Conservation (phyloP, 2,888 invertebrate species). For the Sminthurides aquaticus region DNA sequence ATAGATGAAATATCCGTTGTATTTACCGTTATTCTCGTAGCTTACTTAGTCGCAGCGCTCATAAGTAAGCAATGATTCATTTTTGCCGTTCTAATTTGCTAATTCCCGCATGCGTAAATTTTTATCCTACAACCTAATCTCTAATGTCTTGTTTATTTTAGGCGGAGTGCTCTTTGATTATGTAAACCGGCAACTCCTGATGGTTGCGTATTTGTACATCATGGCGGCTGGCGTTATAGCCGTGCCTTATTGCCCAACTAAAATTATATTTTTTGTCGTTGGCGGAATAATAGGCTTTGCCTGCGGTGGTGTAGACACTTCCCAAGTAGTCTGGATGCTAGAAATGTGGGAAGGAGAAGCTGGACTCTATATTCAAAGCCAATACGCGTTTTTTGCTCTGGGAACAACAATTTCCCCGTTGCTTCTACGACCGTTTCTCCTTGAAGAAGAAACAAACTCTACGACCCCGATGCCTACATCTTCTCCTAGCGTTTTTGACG, state of each 20-base stretch:
- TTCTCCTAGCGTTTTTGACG: neutral
- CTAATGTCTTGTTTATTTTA: no score
- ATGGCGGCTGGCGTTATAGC: slow-evolving; percentile 20
- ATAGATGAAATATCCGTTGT: slow-evolving; percentile 29
- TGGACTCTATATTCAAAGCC: slow-evolving; percentile 30
- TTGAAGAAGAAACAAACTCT: slow-evolving; percentile 7
- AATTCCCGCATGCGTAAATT: neutral
- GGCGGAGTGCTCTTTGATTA: slow-evolving; percentile 27
- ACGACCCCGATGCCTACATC: neutral
- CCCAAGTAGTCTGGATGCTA: slow-evolving; percentile 36
- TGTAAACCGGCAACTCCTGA: slow-evolving; percentile 27
- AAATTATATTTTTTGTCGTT: slow-evolving; percentile 21
- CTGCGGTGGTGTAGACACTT: slow-evolving; percentile 29
- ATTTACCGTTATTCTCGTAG: slow-evolving; percentile 24
- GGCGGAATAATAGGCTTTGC: slow-evolving; percentile 29
- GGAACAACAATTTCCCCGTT: slow-evolving; percentile 26
- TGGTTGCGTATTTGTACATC: slow-evolving; percentile 19
- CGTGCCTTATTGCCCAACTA: slow-evolving; percentile 23
- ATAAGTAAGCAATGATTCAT: slow-evolving; percentile 18
- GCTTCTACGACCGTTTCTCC: slow-evolving; percentile 28
- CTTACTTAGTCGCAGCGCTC: slow-evolving; percentile 28
- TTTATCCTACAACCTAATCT: neutral
- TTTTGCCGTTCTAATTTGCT: no score
- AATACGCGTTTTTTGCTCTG: slow-evolving; percentile 29
- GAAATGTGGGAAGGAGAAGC: slow-evolving; percentile 31